Conservation (phyloP, 1,140 invertebrate genomes). For the Panagrolaimus sp. region DNA sequence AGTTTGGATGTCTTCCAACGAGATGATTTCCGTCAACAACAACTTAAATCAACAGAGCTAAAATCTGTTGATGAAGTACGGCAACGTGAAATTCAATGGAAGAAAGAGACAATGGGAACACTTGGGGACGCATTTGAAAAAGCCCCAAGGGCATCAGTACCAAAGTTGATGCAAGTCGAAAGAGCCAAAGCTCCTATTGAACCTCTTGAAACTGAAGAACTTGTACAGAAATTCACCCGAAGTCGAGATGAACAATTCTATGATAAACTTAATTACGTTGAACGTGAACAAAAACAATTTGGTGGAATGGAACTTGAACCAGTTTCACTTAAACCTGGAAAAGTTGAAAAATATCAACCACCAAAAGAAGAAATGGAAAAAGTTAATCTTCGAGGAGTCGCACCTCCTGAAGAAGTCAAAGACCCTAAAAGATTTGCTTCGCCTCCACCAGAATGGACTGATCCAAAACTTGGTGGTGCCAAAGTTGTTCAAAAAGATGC, state of each 20-base stretch:
- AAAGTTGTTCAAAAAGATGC: conserved; percentile 38
- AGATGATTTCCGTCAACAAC: conserved; percentile 55
- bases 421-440: conserved; percentile 22
- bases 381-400: conserved; percentile 33
- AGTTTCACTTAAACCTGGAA: conserved; percentile 52
- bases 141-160: conserved; percentile 53
- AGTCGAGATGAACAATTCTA: conserved; percentile 56
- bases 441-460: conserved; percentile 36
- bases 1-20: conserved; percentile 55
- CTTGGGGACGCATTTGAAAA: conserved; percentile 52
- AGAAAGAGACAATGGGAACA: conserved; percentile 43
- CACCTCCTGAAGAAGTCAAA: conserved; percentile 24
- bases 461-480: conserved; percentile 46
- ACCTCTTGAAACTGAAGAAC: conserved; percentile 55
- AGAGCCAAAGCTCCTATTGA: conserved; percentile 49
- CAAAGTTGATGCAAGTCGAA: conserved; percentile 53
- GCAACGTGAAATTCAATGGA: conserved; percentile 44
- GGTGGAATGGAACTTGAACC: conserved; percentile 50
- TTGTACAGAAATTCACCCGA: conserved; percentile 54
- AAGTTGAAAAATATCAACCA: conserved; percentile 50
- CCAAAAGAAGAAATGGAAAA: conserved; percentile 46
- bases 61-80: conserved; percentile 52
- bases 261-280: conserved; percentile 54
- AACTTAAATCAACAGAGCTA: conserved; percentile 46
- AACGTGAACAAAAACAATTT: conserved; percentile 47